These are phyloP conservation scores for Cepaea hortensis DNA, from an alignment of 2,888 invertebrate genomes.

Conservation along the genomic window DNA sequence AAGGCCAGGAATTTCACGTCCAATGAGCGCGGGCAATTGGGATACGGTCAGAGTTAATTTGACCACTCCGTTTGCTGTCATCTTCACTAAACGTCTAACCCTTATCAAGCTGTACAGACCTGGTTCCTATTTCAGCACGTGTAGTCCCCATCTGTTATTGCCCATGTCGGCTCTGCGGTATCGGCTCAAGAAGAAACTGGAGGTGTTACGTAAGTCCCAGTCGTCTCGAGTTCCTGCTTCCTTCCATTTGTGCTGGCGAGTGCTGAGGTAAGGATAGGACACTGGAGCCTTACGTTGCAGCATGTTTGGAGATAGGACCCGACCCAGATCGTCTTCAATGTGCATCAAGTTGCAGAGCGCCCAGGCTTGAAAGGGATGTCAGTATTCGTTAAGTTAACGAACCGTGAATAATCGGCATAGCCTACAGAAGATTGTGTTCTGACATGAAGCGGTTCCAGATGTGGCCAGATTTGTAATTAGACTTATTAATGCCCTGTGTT, in stretches of 20 bases:
- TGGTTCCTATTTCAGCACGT: conserved; percentile 13
- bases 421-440: not conserved
- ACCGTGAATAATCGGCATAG: not conserved
- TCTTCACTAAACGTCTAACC: conserved; percentile 2
- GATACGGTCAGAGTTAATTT: not conserved
- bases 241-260: not conserved
- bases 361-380: not conserved
- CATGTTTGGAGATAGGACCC: conserved; percentile 24
- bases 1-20: not conserved
- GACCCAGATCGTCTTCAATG: not conserved
- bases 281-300: not conserved
- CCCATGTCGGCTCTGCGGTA: not conserved
- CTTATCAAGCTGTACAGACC: not conserved
- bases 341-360: not conserved
- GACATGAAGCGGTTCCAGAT: not conserved
- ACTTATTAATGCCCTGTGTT: too few species aligned
- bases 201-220: not conserved
- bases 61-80: conserved; percentile 15
- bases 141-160: conserved; percentile 18
- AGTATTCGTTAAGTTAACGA: conserved; percentile 1
- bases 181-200: too few species aligned
- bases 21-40: not conserved
- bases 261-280: not conserved
- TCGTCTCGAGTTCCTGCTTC: not conserved
- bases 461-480: too few species aligned